These are phyloP conservation scores for Papilio demoleus DNA, from an alignment of 2,888 invertebrate genomes.

Conservation along the genomic window DNA sequence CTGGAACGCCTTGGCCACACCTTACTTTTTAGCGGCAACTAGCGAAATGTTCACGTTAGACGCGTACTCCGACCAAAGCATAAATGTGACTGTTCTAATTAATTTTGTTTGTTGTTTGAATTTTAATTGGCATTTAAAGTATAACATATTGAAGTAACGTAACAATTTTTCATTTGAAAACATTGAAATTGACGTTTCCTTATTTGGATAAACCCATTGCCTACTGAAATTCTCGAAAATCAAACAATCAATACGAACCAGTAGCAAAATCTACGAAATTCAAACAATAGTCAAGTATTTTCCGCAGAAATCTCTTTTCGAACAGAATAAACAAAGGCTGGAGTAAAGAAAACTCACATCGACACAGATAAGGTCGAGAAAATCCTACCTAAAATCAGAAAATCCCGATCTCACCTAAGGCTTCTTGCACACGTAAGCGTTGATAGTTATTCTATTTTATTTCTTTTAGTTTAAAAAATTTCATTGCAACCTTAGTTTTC, in stretches of 20 bases:
- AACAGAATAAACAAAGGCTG: slow-evolving; percentile 44
- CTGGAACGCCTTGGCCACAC: too few relatives aligned
- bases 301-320: slow-evolving; percentile 41
- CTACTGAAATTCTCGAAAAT: neutral
- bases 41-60: too few relatives aligned
- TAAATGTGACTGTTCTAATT: too few relatives aligned
- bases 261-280: slow-evolving; percentile 36
- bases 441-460: neutral
- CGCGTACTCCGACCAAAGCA: too few relatives aligned
- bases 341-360: slow-evolving; percentile 47
- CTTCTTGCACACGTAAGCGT: slow-evolving; percentile 34
- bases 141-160: too few relatives aligned
- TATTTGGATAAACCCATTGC: too few relatives aligned
- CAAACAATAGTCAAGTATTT: slow-evolving; percentile 38
- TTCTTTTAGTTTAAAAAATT: neutral
- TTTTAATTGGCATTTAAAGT: too few relatives aligned
- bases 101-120: too few relatives aligned
- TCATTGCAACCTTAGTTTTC: too few relatives aligned
- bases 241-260: neutral
- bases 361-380: slow-evolving; percentile 59
- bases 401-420: slow-evolving; percentile 71
- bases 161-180: too few relatives aligned
- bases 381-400: slow-evolving; percentile 69
- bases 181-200: too few relatives aligned
- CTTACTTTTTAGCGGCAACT: too few relatives aligned